Evolutionary conservation across 1,140 invertebrate genomes (phyloP).

Genomic region (Yoshiicerus persimilis): DNA sequence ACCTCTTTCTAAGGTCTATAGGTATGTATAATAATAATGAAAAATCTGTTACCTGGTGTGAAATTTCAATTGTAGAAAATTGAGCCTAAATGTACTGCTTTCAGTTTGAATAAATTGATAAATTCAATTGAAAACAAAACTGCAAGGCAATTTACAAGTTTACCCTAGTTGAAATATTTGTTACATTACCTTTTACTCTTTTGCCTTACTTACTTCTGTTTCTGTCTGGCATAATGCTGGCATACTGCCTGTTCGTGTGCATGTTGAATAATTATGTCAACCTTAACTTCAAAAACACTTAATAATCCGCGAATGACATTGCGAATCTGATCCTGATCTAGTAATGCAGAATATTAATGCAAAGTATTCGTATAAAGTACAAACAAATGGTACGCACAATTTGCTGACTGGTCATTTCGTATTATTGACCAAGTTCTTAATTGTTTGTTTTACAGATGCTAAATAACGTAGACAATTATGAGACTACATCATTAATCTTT

Average conservation of each 20-base stretch:
- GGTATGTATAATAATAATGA: too few species aligned
- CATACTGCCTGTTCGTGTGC: background rate
- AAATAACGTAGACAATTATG: background rate
- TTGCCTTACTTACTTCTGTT: too few species aligned
- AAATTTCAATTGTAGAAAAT: too few species aligned
- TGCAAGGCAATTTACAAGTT: too few species aligned
- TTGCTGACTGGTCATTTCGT: too few species aligned
- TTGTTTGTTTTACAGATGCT: background rate
- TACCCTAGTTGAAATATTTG: too few species aligned
- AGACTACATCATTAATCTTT: slow-evolving; percentile 7
- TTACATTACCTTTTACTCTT: too few species aligned
- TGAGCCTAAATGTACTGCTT: background rate
- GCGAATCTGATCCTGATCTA: background rate
- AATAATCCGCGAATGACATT: background rate
- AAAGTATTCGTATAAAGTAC: background rate
- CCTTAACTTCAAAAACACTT: background rate
- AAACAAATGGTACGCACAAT: background rate
- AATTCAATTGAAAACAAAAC: too few species aligned
- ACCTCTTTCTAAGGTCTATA: too few species aligned
- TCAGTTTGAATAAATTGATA: background rate
- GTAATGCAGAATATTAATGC: background rate
- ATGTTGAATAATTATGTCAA: background rate
- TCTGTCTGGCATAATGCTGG: too few species aligned
- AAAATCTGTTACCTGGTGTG: too few species aligned
- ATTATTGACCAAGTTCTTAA: background rate